A percentile compares a stretch with the other conserved stretches of the same genome.
Conservation (phyloP, 2,888 invertebrate species). For the Perizoma flavofasciatum region DNA sequence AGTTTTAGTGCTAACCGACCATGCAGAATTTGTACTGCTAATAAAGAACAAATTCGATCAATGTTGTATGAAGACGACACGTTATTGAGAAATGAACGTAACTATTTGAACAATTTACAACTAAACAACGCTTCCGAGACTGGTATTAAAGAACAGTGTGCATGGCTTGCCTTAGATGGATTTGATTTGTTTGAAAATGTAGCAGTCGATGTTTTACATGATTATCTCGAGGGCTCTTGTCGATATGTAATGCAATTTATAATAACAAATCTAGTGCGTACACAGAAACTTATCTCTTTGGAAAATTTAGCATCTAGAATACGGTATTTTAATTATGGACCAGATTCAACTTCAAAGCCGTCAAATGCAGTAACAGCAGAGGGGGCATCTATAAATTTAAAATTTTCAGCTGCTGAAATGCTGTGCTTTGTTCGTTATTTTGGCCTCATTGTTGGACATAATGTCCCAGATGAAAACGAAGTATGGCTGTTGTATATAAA, state of each 20-base stretch:
- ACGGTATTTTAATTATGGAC: slow-evolving; percentile 19
- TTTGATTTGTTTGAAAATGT: slow-evolving; percentile 33
- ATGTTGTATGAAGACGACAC: slow-evolving; percentile 15
- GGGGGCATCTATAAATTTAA: slow-evolving; percentile 4
- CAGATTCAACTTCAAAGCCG: slow-evolving; percentile 12
- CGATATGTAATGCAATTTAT: slow-evolving; percentile 10
- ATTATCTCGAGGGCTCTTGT: slow-evolving; percentile 28
- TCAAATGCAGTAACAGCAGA: slow-evolving; percentile 9
- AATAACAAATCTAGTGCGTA: neutral
- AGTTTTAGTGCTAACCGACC: slow-evolving; percentile 33
- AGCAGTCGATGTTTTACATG: slow-evolving; percentile 32
- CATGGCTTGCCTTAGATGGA: slow-evolving; percentile 22
- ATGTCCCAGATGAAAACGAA: slow-evolving; percentile 28
- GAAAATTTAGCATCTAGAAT: slow-evolving; percentile 3
- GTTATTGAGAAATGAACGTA: slow-evolving; percentile 25
- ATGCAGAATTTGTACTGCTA: slow-evolving; percentile 30
- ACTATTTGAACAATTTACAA: slow-evolving; percentile 1
- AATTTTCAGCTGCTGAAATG: slow-evolving; percentile 29
- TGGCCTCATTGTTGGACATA: slow-evolving; percentile 28
- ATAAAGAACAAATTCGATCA: slow-evolving; percentile 21
- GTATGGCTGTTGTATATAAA: slow-evolving; percentile 25
- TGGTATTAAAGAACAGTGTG: slow-evolving; percentile 32
- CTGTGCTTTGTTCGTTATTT: slow-evolving; percentile 30
- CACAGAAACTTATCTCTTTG: neutral
- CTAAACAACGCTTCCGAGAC: slow-evolving; percentile 7